phyloP scores from a whole-genome alignment of 2,888 invertebrate genomes.

The Drosophila stalkeri region DNA sequence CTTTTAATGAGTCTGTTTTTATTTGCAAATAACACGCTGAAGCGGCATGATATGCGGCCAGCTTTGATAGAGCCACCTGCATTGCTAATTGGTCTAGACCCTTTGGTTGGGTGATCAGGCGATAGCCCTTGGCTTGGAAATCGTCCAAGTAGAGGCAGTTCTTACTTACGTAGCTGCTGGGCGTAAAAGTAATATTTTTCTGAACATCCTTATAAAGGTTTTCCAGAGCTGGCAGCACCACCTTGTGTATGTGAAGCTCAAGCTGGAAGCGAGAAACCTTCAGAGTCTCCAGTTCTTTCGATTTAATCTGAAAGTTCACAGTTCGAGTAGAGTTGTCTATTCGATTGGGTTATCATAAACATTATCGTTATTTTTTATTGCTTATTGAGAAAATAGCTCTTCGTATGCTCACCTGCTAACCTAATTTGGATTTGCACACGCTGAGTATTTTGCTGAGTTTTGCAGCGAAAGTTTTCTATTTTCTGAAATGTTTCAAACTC shows the following conservation, averaged over 20 bases:
- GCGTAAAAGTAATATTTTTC: conserved; percentile 57
- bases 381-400: neutral
- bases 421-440: conserved; percentile 43
- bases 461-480: conserved; percentile 27
- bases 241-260: conserved; percentile 65
- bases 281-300: conserved; percentile 14
- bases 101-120: conserved; percentile 56
- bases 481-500: conserved; percentile 30
- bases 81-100: conserved; percentile 70
- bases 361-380: neutral
- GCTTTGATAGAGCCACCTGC: conserved; percentile 63
- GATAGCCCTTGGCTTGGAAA: conserved; percentile 62
- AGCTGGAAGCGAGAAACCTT: conserved; percentile 55
- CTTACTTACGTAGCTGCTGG: conserved; percentile 33
- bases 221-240: conserved; percentile 71
- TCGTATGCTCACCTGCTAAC: conserved; percentile 31
- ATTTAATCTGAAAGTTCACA: conserved; percentile 60
- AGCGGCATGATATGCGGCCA: conserved; percentile 82
- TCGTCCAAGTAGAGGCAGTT: conserved; percentile 71
- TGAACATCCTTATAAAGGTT: conserved; percentile 62
- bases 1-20: conserved; percentile 23
- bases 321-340: conserved; percentile 47
- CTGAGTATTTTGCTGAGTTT: conserved; percentile 36
- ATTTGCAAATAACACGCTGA: conserved; percentile 64
- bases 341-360: neutral